Evolutionary conservation across 2,797 vertebrate genomes (phyloP), one percentile per base, ranked within the genome.

Genomic region (Pterois miles): DNA sequence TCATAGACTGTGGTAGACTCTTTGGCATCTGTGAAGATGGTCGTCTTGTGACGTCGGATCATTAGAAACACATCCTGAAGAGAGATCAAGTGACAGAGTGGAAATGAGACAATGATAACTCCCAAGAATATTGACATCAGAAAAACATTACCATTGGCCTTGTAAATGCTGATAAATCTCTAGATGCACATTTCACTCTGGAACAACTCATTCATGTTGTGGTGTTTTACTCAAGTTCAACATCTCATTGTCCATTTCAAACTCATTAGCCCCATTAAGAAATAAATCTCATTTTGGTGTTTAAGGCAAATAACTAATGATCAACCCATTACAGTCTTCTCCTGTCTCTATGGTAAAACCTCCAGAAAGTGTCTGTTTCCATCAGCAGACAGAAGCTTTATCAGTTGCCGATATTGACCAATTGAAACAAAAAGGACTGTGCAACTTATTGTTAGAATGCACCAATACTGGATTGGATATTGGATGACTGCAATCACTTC

Each of bases 1-100:
- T 98, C 97, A 29, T 96, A 96, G 65, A 97, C 97, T 5, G 97
- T 97, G 87, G 97, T 98, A 5, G 96, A 97, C 86, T 98, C 97
- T 95, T 98, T 98, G 92, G 97, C 92, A 94, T 96, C 97, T 25
- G 97, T 98, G 91, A 98, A 98, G 91, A 96, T 96, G 86, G 96
- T 96, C 59, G 95, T 94, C 95, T 96, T 96, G 86, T 95, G 91
- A 91, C 95, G 96, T 83, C 91, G 86, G 78, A 94, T 94, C 96
- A 96, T 96, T 80, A 96, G 82, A 88, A 95, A 96, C 85, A 96
- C 94, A 71, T 95, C 95, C 95, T 96, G 71, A 23, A 50, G 36
- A 14, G 57, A 78, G 62, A 78, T 33, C 10, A 62, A 13, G 62
- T 11, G 20, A 66, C 62, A 66, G 13, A 56, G 22, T 7, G 38